These are phyloP conservation scores for Listronotus bonariensis DNA, from an alignment of 1,140 invertebrate genomes.

Conservation along the genomic window DNA sequence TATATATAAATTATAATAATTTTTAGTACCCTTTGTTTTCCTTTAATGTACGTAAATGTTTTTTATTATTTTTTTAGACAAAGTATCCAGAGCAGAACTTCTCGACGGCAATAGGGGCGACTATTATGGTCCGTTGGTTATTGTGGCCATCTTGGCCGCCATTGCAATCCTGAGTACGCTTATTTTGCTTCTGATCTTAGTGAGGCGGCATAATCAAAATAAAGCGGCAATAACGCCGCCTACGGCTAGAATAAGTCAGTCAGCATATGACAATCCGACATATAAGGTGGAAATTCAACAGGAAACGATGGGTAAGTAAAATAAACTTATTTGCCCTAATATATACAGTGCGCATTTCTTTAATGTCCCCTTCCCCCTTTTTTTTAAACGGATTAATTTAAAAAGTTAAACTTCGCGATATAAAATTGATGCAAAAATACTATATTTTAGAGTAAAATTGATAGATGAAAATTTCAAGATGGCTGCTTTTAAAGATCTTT, in stretches of 20 bases:
- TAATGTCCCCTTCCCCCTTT: too few relatives aligned
- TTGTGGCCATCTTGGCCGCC: conserved; percentile 84
- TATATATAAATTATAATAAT: too few relatives aligned
- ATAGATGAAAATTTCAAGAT: too few relatives aligned
- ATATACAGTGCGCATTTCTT: too few relatives aligned
- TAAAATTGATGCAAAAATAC: too few relatives aligned
- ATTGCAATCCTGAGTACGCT: conserved; percentile 80
- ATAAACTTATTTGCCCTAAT: too few relatives aligned
- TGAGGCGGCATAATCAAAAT: conserved; percentile 71
- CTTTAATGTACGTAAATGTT: conserved; percentile 50
- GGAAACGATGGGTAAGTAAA: conserved; percentile 82
- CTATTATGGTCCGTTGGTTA: conserved; percentile 85
- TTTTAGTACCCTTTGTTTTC: too few relatives aligned
- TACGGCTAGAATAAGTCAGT: conserved; percentile 71
- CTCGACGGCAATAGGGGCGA: conserved; percentile 62
- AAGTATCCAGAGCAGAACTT: conserved; percentile 63
- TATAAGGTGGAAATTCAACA: conserved; percentile 92
- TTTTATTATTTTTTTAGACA: conserved; percentile 57
- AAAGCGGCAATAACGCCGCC: conserved; percentile 69
- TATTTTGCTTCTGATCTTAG: conserved; percentile 76
- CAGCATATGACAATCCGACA: conserved; percentile 90
- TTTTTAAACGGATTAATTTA: too few relatives aligned
- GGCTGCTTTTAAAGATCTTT: too few relatives aligned
- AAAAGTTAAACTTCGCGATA: too few relatives aligned
- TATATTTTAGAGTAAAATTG: too few relatives aligned